Evolutionary conservation across 2,888 invertebrate species (phyloP).

Genomic region (Apotomis capreana): DNA sequence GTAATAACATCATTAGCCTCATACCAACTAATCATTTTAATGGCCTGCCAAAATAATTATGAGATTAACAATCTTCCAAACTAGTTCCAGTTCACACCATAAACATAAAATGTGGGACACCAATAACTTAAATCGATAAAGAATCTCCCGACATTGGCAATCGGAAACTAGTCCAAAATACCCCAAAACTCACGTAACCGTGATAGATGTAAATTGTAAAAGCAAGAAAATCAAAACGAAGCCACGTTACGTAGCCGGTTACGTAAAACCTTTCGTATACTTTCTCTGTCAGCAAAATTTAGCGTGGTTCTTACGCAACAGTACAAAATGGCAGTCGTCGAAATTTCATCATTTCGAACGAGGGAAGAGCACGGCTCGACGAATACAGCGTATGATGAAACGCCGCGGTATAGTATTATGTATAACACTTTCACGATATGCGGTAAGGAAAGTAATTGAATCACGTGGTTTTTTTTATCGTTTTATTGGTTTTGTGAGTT

Average conservation of each 20-base stretch:
- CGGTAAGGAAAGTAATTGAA: slow-evolving; percentile 34
- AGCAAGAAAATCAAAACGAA: slow-evolving; percentile 82
- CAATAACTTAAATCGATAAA: slow-evolving; percentile 22
- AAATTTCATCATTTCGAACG: slow-evolving; percentile 79
- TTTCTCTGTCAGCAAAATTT: slow-evolving; percentile 84
- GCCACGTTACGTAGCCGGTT: slow-evolving; percentile 77
- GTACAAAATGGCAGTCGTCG: slow-evolving; percentile 79
- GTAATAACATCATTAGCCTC: background rate
- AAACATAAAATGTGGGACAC: slow-evolving; percentile 15
- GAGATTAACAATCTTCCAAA: background rate
- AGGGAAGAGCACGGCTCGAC: slow-evolving; percentile 72
- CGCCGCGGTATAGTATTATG: slow-evolving; percentile 60
- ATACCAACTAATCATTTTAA: background rate
- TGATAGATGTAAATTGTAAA: slow-evolving; percentile 78
- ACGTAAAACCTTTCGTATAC: slow-evolving; percentile 82
- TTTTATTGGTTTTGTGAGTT: background rate
- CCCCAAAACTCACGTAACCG: slow-evolving; percentile 73
- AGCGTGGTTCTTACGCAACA: slow-evolving; percentile 76
- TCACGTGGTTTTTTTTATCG: slow-evolving; percentile 19
- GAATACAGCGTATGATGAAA: slow-evolving; percentile 71
- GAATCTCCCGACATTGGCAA: slow-evolving; percentile 16
- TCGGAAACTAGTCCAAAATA: slow-evolving; percentile 53
- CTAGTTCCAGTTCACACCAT: background rate
- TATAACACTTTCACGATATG: slow-evolving; percentile 48
- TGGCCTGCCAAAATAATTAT: background rate